phyloP scores from a whole-genome alignment of 2,888 invertebrate species.

The Mythimna pallens region DNA sequence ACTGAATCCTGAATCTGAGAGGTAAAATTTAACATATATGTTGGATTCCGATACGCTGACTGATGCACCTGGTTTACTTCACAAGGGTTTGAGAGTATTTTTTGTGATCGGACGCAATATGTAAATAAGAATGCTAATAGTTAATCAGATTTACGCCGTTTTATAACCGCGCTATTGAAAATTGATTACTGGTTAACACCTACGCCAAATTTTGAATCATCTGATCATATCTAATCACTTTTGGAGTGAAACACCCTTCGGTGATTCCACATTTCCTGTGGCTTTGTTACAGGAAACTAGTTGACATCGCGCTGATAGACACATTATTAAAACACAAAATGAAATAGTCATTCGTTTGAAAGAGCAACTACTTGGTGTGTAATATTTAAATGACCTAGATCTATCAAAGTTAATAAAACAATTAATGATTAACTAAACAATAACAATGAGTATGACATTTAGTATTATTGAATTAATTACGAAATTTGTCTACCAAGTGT shows the following conservation, averaged over 20 bases:
- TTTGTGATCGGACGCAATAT: not conserved
- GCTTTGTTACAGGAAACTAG: conserved; percentile 19
- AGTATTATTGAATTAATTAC: conserved; percentile 39
- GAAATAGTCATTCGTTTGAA: not conserved
- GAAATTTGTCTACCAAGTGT: conserved; percentile 34
- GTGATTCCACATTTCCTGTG: conserved; percentile 15
- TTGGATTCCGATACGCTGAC: not conserved
- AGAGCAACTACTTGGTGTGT: not conserved
- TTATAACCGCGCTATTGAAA: not conserved
- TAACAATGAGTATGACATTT: conserved; percentile 22
- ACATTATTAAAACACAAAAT: not conserved
- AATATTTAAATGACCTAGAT: conserved; percentile 11
- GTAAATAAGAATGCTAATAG: not conserved
- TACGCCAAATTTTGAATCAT: conserved; percentile 31
- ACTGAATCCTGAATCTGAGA: not conserved
- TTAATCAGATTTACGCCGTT: not conserved
- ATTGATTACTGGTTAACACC: not conserved
- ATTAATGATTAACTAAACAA: conserved; percentile 34
- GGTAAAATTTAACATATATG: not conserved
- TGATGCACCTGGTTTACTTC: not conserved
- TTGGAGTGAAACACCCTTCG: conserved; percentile 3
- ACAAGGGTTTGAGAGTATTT: not conserved
- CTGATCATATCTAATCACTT: conserved; percentile 19
- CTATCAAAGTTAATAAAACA: conserved; percentile 22
- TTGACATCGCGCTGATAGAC: conserved; percentile 7